Conservation (phyloP, 2,888 invertebrate genomes). For the Thymelicus acteon region DNA sequence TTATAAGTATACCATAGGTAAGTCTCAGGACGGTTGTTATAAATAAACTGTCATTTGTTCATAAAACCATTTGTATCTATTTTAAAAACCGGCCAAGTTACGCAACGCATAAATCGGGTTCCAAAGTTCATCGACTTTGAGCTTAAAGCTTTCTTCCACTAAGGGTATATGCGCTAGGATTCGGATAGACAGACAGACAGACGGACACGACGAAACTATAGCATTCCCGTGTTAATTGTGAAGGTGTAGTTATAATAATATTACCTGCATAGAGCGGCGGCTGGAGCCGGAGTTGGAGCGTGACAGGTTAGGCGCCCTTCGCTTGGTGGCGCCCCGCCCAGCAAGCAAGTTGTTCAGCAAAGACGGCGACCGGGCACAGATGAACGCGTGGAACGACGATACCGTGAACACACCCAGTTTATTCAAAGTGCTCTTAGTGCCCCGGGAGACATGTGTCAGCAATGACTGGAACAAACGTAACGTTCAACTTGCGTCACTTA, state of each 20-base stretch:
- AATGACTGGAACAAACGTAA: slow-evolving; percentile 90
- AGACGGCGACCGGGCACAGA: slow-evolving; percentile 97
- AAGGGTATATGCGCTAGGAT: no score
- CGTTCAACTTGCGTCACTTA: slow-evolving; percentile 20
- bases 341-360: slow-evolving; percentile 95
- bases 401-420: slow-evolving; percentile 98
- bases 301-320: slow-evolving; percentile 94
- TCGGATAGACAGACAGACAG: no score
- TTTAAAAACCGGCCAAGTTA: no score
- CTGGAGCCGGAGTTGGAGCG: slow-evolving; percentile 95
- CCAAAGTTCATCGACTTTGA: no score
- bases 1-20: not conserved
- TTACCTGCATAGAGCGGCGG: slow-evolving; percentile 92
- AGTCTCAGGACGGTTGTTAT: not conserved
- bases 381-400: slow-evolving; percentile 98
- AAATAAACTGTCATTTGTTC: no score
- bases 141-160: no score
- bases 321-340: slow-evolving; percentile 95
- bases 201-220: no score
- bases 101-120: no score
- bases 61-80: no score
- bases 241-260: not conserved
- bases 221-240: no score
- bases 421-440: slow-evolving; percentile 97
- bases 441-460: slow-evolving; percentile 96